A percentile compares a stretch with the other conserved stretches of the same genome.
These are phyloP conservation scores for Drosophila willistoni DNA, from an alignment of 1,140 invertebrate genomes.

Conservation along the genomic window DNA sequence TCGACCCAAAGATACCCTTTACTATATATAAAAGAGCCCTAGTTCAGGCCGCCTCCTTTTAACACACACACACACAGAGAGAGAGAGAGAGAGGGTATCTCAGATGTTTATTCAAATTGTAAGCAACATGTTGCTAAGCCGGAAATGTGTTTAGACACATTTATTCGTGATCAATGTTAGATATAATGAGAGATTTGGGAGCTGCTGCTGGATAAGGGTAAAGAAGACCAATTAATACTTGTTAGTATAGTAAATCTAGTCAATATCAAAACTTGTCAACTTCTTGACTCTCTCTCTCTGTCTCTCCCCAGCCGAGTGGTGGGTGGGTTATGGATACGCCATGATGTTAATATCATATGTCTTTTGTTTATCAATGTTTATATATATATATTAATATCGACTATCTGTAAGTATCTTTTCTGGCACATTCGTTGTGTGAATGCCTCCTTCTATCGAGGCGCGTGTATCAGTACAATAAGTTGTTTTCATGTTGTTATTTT, in stretches of 20 bases:
- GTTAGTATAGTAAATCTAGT: too few relatives aligned
- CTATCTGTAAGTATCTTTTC: neutral
- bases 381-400: neutral
- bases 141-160: neutral
- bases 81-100: neutral
- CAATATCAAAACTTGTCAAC: too few relatives aligned
- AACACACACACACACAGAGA: neutral
- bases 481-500: conserved; percentile 10
- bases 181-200: neutral
- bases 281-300: too few relatives aligned
- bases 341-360: neutral
- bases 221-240: too few relatives aligned
- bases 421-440: too few relatives aligned
- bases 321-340: too few relatives aligned
- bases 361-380: conserved; percentile 1
- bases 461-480: conserved; percentile 5
- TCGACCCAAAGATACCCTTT: conserved; percentile 4
- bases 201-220: too few relatives aligned
- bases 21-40: too few relatives aligned
- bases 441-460: neutral
- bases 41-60: too few relatives aligned
- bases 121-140: conserved; percentile 24
- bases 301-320: too few relatives aligned
- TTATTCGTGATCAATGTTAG: neutral
- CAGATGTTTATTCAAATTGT: conserved; percentile 34